Conservation (phyloP, 2,113 vertebrate genomes). For the Anseranas semipalmata region DNA sequence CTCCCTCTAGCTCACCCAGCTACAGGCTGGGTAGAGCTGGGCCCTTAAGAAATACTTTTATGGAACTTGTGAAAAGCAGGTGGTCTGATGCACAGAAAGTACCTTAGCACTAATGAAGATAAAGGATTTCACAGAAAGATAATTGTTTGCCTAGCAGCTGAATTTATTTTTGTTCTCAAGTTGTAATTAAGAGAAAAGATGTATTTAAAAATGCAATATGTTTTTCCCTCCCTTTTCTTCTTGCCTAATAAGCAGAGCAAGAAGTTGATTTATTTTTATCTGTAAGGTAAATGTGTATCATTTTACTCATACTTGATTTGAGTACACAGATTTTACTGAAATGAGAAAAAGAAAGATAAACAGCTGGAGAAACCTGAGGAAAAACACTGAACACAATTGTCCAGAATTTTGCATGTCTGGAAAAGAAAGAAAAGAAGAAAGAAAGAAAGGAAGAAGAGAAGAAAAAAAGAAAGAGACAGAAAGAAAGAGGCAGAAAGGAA, state of each 20-base stretch:
- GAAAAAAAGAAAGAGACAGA: too few relatives aligned
- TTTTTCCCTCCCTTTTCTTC: background rate
- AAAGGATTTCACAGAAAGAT: constrained; percentile 54
- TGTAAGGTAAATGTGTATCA: background rate
- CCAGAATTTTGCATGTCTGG: background rate
- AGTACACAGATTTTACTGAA: background rate
- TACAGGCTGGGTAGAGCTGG: background rate
- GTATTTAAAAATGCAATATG: constrained; percentile 7
- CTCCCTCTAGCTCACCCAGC: background rate
- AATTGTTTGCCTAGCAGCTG: constrained; percentile 54
- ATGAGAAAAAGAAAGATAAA: constrained; percentile 2
- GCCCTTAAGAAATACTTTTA: constrained; percentile 37
- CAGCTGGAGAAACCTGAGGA: background rate
- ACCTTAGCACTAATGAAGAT: constrained; percentile 54
- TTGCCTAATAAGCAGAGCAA: constrained; percentile 16
- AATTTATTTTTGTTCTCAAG: constrained; percentile 30
- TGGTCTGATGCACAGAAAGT: constrained; percentile 9
- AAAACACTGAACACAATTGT: background rate
- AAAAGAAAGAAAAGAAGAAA: background rate
- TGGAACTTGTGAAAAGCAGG: constrained; percentile 26
- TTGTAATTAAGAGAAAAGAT: constrained; percentile 56
- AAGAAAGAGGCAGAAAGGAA: background rate
- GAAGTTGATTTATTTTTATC: constrained; percentile 30
- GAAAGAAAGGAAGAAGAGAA: too few relatives aligned
- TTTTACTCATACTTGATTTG: background rate